phyloP scores from a whole-genome alignment of 2,888 invertebrate genomes.

The Ptychoptera contaminata region DNA sequence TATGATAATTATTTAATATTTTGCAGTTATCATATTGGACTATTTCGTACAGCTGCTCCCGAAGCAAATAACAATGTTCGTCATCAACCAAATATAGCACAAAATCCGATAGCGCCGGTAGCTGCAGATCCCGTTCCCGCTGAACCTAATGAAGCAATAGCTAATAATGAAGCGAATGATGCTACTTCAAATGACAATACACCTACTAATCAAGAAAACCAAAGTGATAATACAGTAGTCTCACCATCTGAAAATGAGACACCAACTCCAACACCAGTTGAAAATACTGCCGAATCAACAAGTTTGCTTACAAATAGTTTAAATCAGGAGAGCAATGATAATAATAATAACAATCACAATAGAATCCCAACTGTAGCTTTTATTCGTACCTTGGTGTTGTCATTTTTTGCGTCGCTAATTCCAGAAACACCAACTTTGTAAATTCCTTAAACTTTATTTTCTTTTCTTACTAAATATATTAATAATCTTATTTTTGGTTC shows the following conservation, averaged over 20 bases:
- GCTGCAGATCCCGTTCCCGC: conserved; percentile 7
- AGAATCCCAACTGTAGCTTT: conserved; percentile 45
- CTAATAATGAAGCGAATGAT: conserved; percentile 5
- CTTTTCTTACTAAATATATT: too few relatives aligned
- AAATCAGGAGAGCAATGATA: neutral
- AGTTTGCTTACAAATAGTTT: conserved; percentile 5
- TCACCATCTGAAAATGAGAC: conserved; percentile 15
- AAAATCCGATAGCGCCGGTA: conserved; percentile 9
- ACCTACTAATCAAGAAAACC: too few relatives aligned
- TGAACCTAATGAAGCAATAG: conserved; percentile 14
- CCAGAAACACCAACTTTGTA: conserved; percentile 61
- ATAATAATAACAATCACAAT: neutral
- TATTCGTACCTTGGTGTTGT: conserved; percentile 78
- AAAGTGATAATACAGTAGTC: too few relatives aligned
- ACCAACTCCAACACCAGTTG: conserved; percentile 5
- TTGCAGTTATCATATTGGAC: conserved; percentile 56
- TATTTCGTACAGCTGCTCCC: conserved; percentile 37
- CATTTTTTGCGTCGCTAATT: conserved; percentile 86
- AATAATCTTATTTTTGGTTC: too few relatives aligned
- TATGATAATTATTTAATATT: conserved; percentile 7
- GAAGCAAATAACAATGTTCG: conserved; percentile 20
- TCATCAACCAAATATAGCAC: conserved; percentile 1
- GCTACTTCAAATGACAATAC: conserved; percentile 3
- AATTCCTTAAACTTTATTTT: conserved; percentile 2
- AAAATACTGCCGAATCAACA: conserved; percentile 6